Evolutionary conservation across 2,113 vertebrate genomes (phyloP).

Genomic region (Silurus glanis): DNA sequence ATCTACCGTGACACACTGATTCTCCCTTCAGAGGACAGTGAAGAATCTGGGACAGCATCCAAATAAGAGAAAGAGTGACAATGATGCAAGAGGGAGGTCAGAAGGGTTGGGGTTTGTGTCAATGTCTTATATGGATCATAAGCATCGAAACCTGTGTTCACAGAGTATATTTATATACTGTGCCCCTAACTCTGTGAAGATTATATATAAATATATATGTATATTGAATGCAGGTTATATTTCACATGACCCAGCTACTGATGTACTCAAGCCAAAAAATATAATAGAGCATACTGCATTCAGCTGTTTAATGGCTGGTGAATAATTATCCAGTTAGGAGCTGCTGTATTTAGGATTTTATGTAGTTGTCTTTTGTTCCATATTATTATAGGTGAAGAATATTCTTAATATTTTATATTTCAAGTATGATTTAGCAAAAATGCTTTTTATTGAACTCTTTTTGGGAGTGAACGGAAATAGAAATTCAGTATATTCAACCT

Average conservation of each 20-base stretch:
- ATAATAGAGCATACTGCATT: not conserved
- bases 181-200: no score
- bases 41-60: slow-evolving; percentile 67
- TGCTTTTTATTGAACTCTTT: not conserved
- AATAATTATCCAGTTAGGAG: not conserved
- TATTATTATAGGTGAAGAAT: not conserved
- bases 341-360: not conserved
- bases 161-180: not conserved
- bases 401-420: not conserved
- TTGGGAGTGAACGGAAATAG: not conserved
- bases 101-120: slow-evolving; percentile 42
- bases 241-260: not conserved
- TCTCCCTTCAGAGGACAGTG: slow-evolving; percentile 68
- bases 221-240: not conserved
- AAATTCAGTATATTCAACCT: no score
- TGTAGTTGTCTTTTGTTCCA: not conserved
- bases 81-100: slow-evolving; percentile 52
- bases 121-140: slow-evolving; percentile 16
- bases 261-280: no score
- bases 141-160: slow-evolving; percentile 8
- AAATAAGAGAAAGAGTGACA: slow-evolving; percentile 67
- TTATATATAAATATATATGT: no score
- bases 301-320: not conserved
- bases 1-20: slow-evolving; percentile 72
- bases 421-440: not conserved